These are phyloP conservation scores for Spilosoma lubricipeda DNA, from an alignment of 2,888 invertebrate species.

Conservation along the genomic window DNA sequence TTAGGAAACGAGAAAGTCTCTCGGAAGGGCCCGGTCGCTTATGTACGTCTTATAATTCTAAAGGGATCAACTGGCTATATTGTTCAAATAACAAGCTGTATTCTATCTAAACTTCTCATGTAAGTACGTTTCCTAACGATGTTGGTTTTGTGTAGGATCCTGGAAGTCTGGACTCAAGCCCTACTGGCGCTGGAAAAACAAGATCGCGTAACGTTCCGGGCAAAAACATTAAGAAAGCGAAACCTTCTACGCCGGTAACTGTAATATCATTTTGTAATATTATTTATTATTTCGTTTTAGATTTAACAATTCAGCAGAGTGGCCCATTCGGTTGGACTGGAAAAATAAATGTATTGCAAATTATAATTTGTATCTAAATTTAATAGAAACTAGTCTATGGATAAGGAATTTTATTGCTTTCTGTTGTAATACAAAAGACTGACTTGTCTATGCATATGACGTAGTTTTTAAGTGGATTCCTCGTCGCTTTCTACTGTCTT, in stretches of 20 bases:
- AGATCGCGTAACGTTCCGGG: slow-evolving; percentile 81
- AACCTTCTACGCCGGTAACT: slow-evolving; percentile 81
- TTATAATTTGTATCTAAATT: neutral
- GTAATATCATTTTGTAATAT: neutral
- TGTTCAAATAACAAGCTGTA: neutral
- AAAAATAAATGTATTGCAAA: neutral
- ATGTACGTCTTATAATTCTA: too few relatives aligned
- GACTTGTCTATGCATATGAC: too few relatives aligned
- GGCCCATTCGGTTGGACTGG: neutral
- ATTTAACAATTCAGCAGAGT: neutral
- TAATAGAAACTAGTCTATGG: neutral
- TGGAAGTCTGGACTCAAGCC: slow-evolving; percentile 89
- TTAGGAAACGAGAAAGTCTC: neutral
- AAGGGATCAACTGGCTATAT: neutral
- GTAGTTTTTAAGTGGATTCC: too few relatives aligned
- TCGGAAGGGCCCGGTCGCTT: neutral
- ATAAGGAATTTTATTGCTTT: neutral
- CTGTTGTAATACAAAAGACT: neutral
- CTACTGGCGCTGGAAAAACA: slow-evolving; percentile 84
- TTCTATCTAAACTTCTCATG: too few relatives aligned
- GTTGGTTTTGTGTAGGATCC: slow-evolving; percentile 72
- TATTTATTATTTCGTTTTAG: neutral
- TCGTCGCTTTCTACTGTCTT: too few relatives aligned
- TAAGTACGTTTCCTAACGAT: neutral
- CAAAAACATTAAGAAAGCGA: slow-evolving; percentile 85